Evolutionary conservation across 2,797 vertebrate genomes (phyloP).

Genomic region (Melanotaenia trifasciata): DNA sequence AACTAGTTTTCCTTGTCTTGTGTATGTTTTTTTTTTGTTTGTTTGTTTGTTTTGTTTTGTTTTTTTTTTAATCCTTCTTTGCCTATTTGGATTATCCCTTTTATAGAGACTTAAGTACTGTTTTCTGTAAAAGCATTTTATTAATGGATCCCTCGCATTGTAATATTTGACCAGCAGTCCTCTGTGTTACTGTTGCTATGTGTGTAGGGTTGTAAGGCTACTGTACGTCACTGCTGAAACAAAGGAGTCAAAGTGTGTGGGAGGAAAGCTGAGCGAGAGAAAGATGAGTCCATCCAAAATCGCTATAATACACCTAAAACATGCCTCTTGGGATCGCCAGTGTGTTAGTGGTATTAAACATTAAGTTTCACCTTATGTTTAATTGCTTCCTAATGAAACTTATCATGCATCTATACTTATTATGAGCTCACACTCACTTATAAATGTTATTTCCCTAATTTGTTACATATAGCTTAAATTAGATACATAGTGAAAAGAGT

Average conservation of each 20-base stretch:
- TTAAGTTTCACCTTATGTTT: conserved; percentile 18
- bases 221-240: conserved; percentile 60
- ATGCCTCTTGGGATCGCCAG: conserved; percentile 29
- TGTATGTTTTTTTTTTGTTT: too few relatives aligned
- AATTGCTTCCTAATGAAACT: conserved; percentile 10
- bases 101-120: background rate
- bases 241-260: conserved; percentile 62
- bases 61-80: background rate
- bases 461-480: too few relatives aligned
- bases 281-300: conserved; percentile 54
- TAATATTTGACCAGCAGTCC: conserved; percentile 11
- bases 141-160: background rate
- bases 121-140: conserved; percentile 13
- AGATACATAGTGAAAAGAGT: background rate
- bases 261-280: conserved; percentile 53
- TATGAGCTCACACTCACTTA: too few relatives aligned
- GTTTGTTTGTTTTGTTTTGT: background rate
- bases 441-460: too few relatives aligned
- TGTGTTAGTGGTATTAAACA: conserved; percentile 12
- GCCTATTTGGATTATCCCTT: conserved; percentile 31
- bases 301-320: conserved; percentile 54
- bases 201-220: conserved; percentile 34
- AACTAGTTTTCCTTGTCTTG: too few relatives aligned
- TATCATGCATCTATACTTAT: too few relatives aligned
- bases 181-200: conserved; percentile 28